A percentile compares a stretch with the other conserved stretches of the same genome.
phyloP scores from a whole-genome alignment of 2,888 invertebrate genomes.

The Rhorus exstirpatorius region DNA sequence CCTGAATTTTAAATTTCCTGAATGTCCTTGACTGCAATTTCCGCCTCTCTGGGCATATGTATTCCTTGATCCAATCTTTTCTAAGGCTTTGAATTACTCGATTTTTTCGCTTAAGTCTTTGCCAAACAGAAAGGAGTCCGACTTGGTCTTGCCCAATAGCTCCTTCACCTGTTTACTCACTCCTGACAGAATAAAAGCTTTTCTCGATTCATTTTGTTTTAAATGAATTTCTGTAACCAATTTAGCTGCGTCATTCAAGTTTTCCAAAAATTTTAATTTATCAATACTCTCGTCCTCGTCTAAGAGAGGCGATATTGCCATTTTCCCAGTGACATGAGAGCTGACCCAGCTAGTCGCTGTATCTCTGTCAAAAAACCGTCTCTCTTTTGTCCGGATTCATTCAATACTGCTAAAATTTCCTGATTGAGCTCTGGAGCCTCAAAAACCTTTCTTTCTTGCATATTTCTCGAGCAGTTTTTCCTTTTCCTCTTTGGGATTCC shows the following conservation, averaged over 20 bases:
- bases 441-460: conserved; percentile 20
- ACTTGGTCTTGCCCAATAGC: conserved; percentile 9
- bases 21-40: neutral
- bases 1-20: conserved; percentile 16
- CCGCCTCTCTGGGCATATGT: neutral
- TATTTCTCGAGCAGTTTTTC: conserved; percentile 30
- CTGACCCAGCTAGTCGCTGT: neutral
- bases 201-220: conserved; percentile 19
- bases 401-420: conserved; percentile 19
- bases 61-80: conserved; percentile 16
- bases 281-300: conserved; percentile 12
- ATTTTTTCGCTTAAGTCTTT: conserved; percentile 25
- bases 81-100: conserved; percentile 41
- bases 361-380: neutral
- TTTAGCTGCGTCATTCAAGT: conserved; percentile 29
- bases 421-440: conserved; percentile 47
- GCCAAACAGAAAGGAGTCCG: conserved; percentile 34
- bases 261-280: conserved; percentile 5
- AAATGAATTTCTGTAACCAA: conserved; percentile 19
- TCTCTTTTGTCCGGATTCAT: conserved; percentile 27
- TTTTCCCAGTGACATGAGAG: neutral
- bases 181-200: conserved; percentile 40
- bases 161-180: conserved; percentile 32
- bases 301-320: conserved; percentile 8
- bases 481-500: conserved; percentile 6